These are phyloP conservation scores for Saxidomus purpurata DNA, from an alignment of 1,140 invertebrate species.

Conservation along the genomic window DNA sequence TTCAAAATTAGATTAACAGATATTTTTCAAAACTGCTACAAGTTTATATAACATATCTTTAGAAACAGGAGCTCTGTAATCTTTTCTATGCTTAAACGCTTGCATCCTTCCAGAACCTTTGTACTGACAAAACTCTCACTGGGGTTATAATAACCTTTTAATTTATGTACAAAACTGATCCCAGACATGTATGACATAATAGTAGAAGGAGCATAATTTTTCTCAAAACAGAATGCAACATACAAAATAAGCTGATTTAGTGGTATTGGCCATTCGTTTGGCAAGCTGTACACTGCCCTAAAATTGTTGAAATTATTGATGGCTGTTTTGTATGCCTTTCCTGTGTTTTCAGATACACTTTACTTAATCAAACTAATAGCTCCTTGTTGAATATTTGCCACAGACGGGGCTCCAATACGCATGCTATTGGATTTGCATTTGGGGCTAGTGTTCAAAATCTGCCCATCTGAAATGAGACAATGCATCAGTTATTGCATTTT, in stretches of 20 bases:
- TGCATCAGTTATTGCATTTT: no score
- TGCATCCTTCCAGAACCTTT: conserved; percentile 32
- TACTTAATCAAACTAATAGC: not conserved
- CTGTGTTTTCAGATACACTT: not conserved
- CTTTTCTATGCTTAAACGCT: not conserved
- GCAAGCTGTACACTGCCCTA: not conserved
- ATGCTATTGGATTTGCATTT: not conserved
- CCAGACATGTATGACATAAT: conserved; percentile 5
- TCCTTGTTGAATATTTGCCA: no score
- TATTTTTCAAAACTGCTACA: not conserved
- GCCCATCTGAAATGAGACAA: conserved; percentile 61
- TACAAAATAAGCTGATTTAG: not conserved
- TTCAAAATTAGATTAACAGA: not conserved
- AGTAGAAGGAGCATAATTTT: not conserved
- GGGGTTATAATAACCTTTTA: not conserved
- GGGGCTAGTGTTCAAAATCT: conserved; percentile 44
- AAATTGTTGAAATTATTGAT: not conserved
- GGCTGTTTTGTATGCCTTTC: not conserved
- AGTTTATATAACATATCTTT: not conserved
- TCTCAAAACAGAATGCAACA: conserved; percentile 16
- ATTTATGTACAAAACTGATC: conserved; percentile 2
- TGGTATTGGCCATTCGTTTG: not conserved
- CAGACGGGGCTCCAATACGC: no score
- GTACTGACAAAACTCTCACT: not conserved
- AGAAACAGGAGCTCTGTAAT: not conserved